Base-by-base conservation (phyloP, 2,888 invertebrate species). In the Caenorhabditis sp. region DNA sequence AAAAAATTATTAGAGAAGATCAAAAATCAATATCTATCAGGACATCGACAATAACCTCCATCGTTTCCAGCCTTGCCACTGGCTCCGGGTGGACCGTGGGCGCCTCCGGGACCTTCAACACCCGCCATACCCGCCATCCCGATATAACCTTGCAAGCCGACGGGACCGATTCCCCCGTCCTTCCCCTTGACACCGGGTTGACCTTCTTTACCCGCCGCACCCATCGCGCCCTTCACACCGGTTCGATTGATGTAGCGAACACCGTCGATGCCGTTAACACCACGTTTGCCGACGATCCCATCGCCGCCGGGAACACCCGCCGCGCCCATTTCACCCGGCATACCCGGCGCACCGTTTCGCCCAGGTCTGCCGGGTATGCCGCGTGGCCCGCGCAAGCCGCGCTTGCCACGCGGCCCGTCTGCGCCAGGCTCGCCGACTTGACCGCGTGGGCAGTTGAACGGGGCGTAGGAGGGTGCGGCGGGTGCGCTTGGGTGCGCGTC, bases 401-500 rank as follows among this genome's bases (percentile, higher is more conserved):
- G 57, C 51, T 65, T 72, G 12, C 78, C 78, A 54, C 67, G 69
- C 58, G 70, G 62, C 12, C 78, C 78, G 1, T 66, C 60, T 19
- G 64, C n/a, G 5, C 78, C 78, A 8, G 57, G 36, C 2, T 66
- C 62, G 21, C 78, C 78, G n/a, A 69, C 66, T 10, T 63, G 72
- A 10, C 78, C 78, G 26, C 69, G 72, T 21, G 78, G 78, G 57
- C 78, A 78, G 23, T 61, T 67, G 65, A 69, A 78, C 53, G 69
- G 72, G 17, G 69, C 69, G 26, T 73, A 70, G 1, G 73, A 62
- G 0, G 60, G 63, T 65, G 26, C 59, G 14, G 74, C 66, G 31
- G 74, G 74, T 26, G 51, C 37, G 50, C 69, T 74, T 27, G 73
- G 62, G 26, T 68, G 58, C 0, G 77, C 77, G 55, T 77, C 77